Base-by-base conservation (phyloP, 2,888 invertebrate species). In the Drosophila anomalata region DNA sequence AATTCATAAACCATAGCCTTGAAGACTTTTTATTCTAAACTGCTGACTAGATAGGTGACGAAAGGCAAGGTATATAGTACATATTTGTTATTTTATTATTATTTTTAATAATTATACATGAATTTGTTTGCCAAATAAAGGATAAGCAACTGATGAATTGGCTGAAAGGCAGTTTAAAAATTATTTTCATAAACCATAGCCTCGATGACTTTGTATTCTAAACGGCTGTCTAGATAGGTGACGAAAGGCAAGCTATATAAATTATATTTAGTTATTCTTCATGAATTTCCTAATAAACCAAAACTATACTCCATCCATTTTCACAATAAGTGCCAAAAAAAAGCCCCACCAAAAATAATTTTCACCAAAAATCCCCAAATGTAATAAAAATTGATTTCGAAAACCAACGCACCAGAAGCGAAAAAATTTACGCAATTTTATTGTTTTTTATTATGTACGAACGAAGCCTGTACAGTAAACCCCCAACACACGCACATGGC, bases 361-460 rank as follows among this genome's bases (percentile, higher is more conserved):
- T 73, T 69, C 60, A 78, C 71, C 70, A 76, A 76, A 66, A 24
- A 24, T 60, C 58, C 55, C 56, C 52, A 57, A 50, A 33, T 11
- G 36, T 53, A 56, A 47, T 26, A 55, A 55, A 56, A 60, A 65
- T 75, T 55, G 51, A 65, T 77, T 78, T 72, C 79, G 61, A 76
- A 77, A 77, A 62, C 61, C 41, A 72, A 75, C 63, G 76, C 72
- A 66, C 47, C 41, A 73, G 61, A 67, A 71, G 56, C 58, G 54
- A 55, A 62, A 60, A 72, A 67, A 42, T 61, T 65, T 74, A 72
- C 76, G 63, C 74, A 79, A 79, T 79, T 79, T 70, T 60, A 61
- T 26, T 22, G 22, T 17, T n/a, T 46, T 26, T 46, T 1, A 17
- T 17, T 17, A 17, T 17, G 17, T 17, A 17, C 17, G 17, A 17